These are phyloP conservation scores for Harpagifer antarcticus DNA, from an alignment of 2,797 vertebrate genomes.

Conservation along the genomic window DNA sequence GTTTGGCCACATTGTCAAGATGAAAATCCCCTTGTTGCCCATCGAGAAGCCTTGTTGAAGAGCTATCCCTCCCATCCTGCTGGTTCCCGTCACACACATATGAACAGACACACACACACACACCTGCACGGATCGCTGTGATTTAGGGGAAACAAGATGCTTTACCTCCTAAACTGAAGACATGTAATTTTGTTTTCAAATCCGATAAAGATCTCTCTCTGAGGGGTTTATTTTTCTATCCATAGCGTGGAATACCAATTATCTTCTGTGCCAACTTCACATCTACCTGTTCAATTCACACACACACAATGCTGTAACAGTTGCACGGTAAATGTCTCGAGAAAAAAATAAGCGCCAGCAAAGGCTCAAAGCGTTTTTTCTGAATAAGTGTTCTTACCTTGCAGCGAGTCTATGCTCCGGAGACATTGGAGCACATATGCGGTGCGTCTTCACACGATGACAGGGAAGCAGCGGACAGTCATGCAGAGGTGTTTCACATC, in stretches of 20 bases:
- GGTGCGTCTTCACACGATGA: conserved; percentile 80
- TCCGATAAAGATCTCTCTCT: conserved; percentile 20
- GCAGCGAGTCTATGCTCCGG: conserved; percentile 79
- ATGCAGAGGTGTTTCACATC: conserved; percentile 78
- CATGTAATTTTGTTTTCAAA: conserved; percentile 24
- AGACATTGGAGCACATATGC: conserved; percentile 85
- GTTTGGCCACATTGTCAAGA: conserved; percentile 67
- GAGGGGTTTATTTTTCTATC: background rate
- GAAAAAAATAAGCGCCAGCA: conserved; percentile 13
- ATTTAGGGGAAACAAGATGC: conserved; percentile 41
- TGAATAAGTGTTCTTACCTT: conserved; percentile 76
- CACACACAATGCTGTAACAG: conserved; percentile 42
- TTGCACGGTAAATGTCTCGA: conserved; percentile 25
- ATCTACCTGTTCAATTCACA: conserved; percentile 77
- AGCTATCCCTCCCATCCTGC: conserved; percentile 68
- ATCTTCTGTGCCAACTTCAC: conserved; percentile 75
- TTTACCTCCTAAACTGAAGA: conserved; percentile 47
- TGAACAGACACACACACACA: conserved; percentile 36
- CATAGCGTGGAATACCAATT: conserved; percentile 41
- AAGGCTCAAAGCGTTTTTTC: conserved; percentile 25
- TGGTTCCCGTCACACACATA: conserved; percentile 65
- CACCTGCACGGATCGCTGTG: conserved; percentile 41
- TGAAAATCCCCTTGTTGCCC: conserved; percentile 69
- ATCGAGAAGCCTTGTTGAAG: conserved; percentile 61
- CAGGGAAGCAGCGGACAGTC: conserved; percentile 73